A percentile compares a stretch with the other conserved stretches of the same genome.
Evolutionary conservation across 2,113 vertebrate species (phyloP).

Genomic region (Lepus europaeus): DNA sequence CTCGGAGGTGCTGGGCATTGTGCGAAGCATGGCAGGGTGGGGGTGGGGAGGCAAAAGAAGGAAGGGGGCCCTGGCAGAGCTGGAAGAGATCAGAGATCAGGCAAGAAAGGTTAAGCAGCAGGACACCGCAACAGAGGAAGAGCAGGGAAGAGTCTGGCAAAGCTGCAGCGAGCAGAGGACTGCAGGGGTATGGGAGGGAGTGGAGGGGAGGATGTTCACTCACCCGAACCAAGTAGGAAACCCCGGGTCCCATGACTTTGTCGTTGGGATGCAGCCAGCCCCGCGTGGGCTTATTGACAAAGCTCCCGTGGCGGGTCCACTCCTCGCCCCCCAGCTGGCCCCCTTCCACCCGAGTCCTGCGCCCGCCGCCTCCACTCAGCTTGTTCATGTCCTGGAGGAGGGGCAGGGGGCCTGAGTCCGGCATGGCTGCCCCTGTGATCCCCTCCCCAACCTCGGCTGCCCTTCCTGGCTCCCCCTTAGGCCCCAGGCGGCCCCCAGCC

Average conservation of each 20-base stretch:
- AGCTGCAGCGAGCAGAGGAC: neutral
- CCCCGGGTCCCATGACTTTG: constrained; percentile 96
- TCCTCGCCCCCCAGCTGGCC: constrained; percentile 98
- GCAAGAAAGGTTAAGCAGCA: neutral
- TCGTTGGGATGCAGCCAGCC: constrained; percentile 98
- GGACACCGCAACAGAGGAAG: neutral
- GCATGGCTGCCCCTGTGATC: constrained; percentile 57
- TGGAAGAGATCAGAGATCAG: neutral
- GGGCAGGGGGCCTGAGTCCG: constrained; percentile 90
- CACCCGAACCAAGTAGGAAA: constrained; percentile 94
- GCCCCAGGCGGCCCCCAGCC: constrained; percentile 76
- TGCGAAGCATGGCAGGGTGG: neutral
- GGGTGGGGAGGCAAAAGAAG: neutral
- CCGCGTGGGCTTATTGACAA: constrained; percentile 97
- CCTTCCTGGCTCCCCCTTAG: constrained; percentile 74
- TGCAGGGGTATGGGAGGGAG: neutral
- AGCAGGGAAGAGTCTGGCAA: constrained; percentile 10
- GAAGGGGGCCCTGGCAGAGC: constrained; percentile 23
- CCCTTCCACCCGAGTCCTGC: constrained; percentile 97
- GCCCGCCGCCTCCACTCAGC: constrained; percentile 95
- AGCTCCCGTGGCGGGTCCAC: constrained; percentile 99
- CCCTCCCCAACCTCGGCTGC: constrained; percentile 68
- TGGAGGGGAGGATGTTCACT: constrained; percentile 74
- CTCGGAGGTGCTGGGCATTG: neutral
- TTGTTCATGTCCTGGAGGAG: constrained; percentile 99